Evolutionary conservation across 1,140 invertebrate species (phyloP), one percentile per base, ranked within the genome.

Genomic region (Leptoteleia sp.): DNA sequence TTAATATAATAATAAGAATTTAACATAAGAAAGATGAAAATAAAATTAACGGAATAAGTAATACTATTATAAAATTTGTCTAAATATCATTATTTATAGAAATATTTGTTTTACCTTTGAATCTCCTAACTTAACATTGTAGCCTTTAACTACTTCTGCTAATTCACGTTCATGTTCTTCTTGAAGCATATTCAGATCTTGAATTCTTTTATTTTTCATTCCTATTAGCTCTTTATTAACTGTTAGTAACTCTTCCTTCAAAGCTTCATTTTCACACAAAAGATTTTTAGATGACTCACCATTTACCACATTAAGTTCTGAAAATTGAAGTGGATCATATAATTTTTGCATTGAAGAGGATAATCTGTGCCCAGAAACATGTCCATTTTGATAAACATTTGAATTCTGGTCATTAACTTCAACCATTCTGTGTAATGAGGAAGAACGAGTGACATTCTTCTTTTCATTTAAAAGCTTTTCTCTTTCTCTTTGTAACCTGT

Each of bases 121-220:
- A 27, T 88, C 85, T 6, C 85, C 86, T n/a, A 88, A 73, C 47
- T 89, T 89, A 1, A 84, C 52, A 45, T 83, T 88, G 42, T 90
- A 89, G n/a, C 89, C 89, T 52, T 89, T 88, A 17, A 90, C 59
- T 22, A 91, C 55, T 8, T 83, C 65, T 1, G 91, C 91, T 37
- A 95, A 87, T 82, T 96, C 94, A 19, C 93, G 91, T 79, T 95
- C 94, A 61, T 96, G 94, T 4, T 94, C 93, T 61, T 94, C 91
- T 86, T 96, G 94, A 2, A 95, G 87, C 3, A 93, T 91, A 85
- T 94, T 94, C 4, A 95, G 91, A 88, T 95, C 94, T 81, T 94
- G 92, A 71, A 95, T 88, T 19, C 94, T 89, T 81, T 95, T 95
- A 64, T 92, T 93, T 78, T 95, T 94, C 67, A 95, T 84, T 15